Conservation (phyloP, 1,140 invertebrate genomes). For the Hetaerina americana region DNA sequence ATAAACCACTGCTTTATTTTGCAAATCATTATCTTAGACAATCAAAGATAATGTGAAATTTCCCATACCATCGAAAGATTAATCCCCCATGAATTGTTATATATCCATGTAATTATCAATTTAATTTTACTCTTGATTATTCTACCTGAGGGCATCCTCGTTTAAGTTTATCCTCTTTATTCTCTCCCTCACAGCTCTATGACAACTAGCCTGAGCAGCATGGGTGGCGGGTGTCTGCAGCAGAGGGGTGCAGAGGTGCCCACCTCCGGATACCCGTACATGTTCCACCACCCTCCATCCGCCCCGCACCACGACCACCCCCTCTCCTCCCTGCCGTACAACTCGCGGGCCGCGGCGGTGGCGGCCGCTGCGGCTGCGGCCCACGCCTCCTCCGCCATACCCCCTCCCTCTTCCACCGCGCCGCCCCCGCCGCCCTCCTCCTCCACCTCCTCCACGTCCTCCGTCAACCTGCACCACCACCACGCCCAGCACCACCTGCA, state of each 20-base stretch:
- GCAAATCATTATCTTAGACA: too few species aligned
- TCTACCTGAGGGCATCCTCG: background rate
- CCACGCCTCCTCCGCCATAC: slow-evolving; percentile 23
- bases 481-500: background rate
- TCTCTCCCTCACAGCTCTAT: slow-evolving; percentile 49
- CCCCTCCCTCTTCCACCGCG: slow-evolving; percentile 5
- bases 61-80: too few species aligned
- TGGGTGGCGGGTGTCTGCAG: slow-evolving; percentile 77
- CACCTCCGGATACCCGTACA: slow-evolving; percentile 69
- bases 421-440: slow-evolving; percentile 4
- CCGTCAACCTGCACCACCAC: background rate
- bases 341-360: slow-evolving; percentile 35
- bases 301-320: slow-evolving; percentile 40
- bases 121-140: too few species aligned
- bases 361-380: slow-evolving; percentile 36
- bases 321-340: slow-evolving; percentile 34
- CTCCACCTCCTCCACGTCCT: background rate
- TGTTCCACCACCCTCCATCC: slow-evolving; percentile 85
- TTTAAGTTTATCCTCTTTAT: background rate
- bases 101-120: too few species aligned
- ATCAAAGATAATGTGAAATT: too few species aligned
- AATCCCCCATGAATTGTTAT: too few species aligned
- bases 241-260: slow-evolving; percentile 50
- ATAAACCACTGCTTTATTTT: too few species aligned
- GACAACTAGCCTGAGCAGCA: slow-evolving; percentile 48